Percentiles rank a stretch among this genome's conserved stretches.
Evolutionary conservation across 2,888 invertebrate species (phyloP).

Genomic region (Drosophila villosipedis): DNA sequence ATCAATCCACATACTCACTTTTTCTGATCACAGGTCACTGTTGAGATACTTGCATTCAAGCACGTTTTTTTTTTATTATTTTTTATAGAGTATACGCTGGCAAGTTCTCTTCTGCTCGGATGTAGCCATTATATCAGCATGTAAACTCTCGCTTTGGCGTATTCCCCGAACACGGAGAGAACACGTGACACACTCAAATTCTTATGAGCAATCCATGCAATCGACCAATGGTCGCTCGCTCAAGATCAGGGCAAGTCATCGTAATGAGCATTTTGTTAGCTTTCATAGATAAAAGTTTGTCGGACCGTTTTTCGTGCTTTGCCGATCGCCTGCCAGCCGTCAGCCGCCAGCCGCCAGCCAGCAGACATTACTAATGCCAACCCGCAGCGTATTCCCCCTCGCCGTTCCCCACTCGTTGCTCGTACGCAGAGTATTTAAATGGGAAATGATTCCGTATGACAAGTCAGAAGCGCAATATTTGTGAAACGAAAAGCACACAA

Average conservation of each 20-base stretch:
- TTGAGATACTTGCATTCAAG: not conserved
- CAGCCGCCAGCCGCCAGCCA: not conserved
- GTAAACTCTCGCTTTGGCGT: constrained; percentile 47
- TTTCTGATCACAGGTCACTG: not conserved
- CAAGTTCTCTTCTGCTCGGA: constrained; percentile 14
- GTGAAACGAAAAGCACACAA: constrained; percentile 57
- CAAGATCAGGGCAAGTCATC: constrained; percentile 41
- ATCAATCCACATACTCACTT: not conserved
- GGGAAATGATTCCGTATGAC: constrained; percentile 70
- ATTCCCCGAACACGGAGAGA: constrained; percentile 70
- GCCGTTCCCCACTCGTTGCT: not conserved
- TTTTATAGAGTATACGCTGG: not conserved
- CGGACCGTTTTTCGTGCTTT: not conserved
- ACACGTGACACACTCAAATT: constrained; percentile 53
- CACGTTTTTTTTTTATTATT: no score
- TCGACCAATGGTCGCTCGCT: constrained; percentile 9
- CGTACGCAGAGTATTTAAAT: constrained; percentile 66
- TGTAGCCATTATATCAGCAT: constrained; percentile 32
- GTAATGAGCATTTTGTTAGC: constrained; percentile 17
- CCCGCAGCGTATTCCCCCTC: constrained; percentile 12
- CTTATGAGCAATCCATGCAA: constrained; percentile 37
- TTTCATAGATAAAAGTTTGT: constrained; percentile 43
- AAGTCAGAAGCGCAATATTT: constrained; percentile 73
- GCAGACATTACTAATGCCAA: constrained; percentile 55
- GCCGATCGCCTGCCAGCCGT: constrained; percentile 22